Base-by-base conservation (phyloP, 1,140 invertebrate genomes). In the Drosophila persimilis region DNA sequence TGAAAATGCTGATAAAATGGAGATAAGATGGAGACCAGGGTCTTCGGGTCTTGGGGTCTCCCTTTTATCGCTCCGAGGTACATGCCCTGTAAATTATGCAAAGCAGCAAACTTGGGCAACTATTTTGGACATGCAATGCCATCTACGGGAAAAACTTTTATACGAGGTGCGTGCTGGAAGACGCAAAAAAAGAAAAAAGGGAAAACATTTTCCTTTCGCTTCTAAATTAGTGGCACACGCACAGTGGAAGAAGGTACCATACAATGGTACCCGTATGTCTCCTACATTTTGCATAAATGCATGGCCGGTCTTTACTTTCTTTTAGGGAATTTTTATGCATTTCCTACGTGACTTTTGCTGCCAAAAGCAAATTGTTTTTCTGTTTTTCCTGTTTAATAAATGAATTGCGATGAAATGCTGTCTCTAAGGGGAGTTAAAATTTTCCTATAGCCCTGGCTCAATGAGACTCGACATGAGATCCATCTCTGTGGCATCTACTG, bases 241-340 rank as follows among this genome's bases (percentile, higher is more conserved):
- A 83, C 31, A 62, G 60, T 58, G 73, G 11, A 47, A 9, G 55
- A 71, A 54, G 74, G 56, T 61, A 15, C 24, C 24, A 24, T 24
- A 26, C 24, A 5, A 77, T 65, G 61, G 46, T 31, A 43, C 17
- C 55, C 56, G 70, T 52, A 62, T 56, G 70, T 52, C 64, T 61
- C 48, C 31, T 0, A 48, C 72, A 60, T 53, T 80, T 81, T 80
- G 78, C 78, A 80, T 80, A 80, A 80, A 80, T 80, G 73, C 78
- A 80, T 81, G 73, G 53, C 69, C 58, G 58, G 62, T 52, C 20
- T 58, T 44, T 54, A 64, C 47, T 73, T 50, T 65, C 17, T 55
- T 58, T 76, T 80, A 61, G 58, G 55, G 78, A 83, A 74, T 81
- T 81, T 81, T 81, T 81, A 83, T 83, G 79, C 79, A 81, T 81